Conservation (phyloP, 2,797 vertebrate genomes). For the Todus mexicanus region DNA sequence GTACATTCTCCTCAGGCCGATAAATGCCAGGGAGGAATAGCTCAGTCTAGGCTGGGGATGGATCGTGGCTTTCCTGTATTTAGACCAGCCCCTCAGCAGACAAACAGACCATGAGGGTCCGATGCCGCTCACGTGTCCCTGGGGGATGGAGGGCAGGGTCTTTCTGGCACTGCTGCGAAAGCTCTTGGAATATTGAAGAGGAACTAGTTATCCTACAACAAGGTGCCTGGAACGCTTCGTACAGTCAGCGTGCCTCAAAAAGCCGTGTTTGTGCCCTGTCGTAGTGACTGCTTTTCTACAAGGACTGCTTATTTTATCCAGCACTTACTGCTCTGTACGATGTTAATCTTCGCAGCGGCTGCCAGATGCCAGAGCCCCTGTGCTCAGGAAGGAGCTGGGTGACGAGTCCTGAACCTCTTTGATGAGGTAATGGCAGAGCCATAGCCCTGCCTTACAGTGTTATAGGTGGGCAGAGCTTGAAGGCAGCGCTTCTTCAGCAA, state of each 20-base stretch:
- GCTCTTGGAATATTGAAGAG: background rate
- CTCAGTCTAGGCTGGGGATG: background rate
- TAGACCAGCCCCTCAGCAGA: background rate
- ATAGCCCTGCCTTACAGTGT: fast-evolving
- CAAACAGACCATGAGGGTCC: background rate
- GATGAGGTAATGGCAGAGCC: background rate
- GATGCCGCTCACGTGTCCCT: background rate
- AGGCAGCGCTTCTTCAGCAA: fast-evolving
- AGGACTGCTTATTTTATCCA: background rate
- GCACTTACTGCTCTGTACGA: background rate
- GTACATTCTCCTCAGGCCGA: background rate
- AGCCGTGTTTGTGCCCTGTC: background rate
- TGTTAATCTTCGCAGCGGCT: background rate
- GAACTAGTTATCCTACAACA: background rate
- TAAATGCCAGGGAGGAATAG: background rate
- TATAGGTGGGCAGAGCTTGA: background rate
- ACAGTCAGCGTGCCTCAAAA: background rate
- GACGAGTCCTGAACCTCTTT: fast-evolving
- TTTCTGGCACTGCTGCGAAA: background rate
- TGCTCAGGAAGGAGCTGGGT: background rate
- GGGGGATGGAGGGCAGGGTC: background rate
- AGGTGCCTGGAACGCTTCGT: background rate
- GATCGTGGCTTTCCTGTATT: background rate
- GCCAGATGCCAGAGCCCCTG: background rate
- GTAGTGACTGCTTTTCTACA: background rate